Evolutionary conservation across 2,797 vertebrate species (phyloP), one percentile per base, ranked within the genome.

Genomic region (Platalea minor): DNA sequence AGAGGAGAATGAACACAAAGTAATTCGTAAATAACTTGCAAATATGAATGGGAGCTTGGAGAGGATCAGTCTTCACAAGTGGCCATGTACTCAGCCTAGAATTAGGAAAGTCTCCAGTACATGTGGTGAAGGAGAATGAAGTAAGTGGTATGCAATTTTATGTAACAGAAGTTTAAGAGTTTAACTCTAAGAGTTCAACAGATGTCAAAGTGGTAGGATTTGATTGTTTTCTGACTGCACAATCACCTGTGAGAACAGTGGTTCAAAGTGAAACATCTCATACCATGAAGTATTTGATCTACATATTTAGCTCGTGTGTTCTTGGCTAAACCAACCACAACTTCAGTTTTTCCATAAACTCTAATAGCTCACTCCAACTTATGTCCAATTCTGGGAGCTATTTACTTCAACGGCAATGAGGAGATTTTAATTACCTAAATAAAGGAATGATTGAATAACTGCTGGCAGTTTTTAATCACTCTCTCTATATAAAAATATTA

Each of bases 31-130:
- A 33, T 68, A 87, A 68, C 61, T 93, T 74, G 63, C 33, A 87
- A 74, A 74, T 21, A 68, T 5, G 68, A 96, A 94, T 85, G 91
- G 95, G 48, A 94, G 79, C 84, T 91, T 93, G 92, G 84, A 96
- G 95, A 91, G 93, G 94, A 96, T 92, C 85, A 75, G 72, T 78
- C 69, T 89, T 93, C 54, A 79, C 35, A 69, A 64, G 54, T 41
- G 70, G 95, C 92, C 65, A 65, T 20, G 26, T 79, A 64, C 23
- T 57, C 61, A 93, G 45, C 60, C 56, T 79, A 85, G 37, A 51
- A 61, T 60, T 78, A 83, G 60, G 64, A 48, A 85, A 83, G 70
- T 51, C 77, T 85, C 70, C 45, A 65, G 57, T 56, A 78, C 7
- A 20, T 2, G 4, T 18, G 35, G 61, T 63, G 46, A 80, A 74